Evolutionary conservation across 2,888 invertebrate species (phyloP).

Genomic region (Leptopilina drosophilae): DNA sequence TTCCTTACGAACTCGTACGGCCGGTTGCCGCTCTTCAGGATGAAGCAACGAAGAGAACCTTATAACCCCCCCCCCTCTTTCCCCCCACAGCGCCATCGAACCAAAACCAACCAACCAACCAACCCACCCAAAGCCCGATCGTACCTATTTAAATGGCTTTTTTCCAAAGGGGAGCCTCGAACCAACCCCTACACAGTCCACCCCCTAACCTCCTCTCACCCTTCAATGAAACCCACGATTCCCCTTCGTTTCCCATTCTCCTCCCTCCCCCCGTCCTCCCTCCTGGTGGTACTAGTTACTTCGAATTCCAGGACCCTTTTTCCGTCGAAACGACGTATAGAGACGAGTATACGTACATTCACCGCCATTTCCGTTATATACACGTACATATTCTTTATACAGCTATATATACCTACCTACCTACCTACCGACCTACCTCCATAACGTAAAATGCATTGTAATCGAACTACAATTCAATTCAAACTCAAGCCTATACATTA

Average conservation of each 20-base stretch:
- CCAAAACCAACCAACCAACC: slow-evolving; percentile 66
- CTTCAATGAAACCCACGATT: slow-evolving; percentile 45
- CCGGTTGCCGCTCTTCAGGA: slow-evolving; percentile 62
- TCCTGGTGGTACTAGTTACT: slow-evolving; percentile 66
- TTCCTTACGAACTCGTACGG: slow-evolving; percentile 63
- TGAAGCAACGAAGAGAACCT: slow-evolving; percentile 70
- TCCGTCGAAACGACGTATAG: slow-evolving; percentile 61
- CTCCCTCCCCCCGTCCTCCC: slow-evolving; percentile 45
- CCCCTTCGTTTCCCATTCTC: slow-evolving; percentile 57
- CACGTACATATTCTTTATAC: slow-evolving; percentile 38
- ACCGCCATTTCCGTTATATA: slow-evolving; percentile 64
- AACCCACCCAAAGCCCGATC: slow-evolving; percentile 62
- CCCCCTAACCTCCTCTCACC: slow-evolving; percentile 58
- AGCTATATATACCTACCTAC: no score
- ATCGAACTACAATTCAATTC: slow-evolving; percentile 33
- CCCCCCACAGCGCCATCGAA: slow-evolving; percentile 64
- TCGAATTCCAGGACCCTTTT: slow-evolving; percentile 68
- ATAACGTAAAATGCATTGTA: slow-evolving; percentile 34
- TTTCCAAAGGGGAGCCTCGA: slow-evolving; percentile 70
- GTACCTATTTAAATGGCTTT: slow-evolving; percentile 76
- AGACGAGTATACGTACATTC: slow-evolving; percentile 55
- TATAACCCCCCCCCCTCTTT: no score
- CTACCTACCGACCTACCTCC: neutral
- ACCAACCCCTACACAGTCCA: slow-evolving; percentile 60
- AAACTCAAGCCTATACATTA: slow-evolving; percentile 11